phyloP scores from a whole-genome alignment of 1,140 invertebrate genomes.

The Sarcophaga peregrina region DNA sequence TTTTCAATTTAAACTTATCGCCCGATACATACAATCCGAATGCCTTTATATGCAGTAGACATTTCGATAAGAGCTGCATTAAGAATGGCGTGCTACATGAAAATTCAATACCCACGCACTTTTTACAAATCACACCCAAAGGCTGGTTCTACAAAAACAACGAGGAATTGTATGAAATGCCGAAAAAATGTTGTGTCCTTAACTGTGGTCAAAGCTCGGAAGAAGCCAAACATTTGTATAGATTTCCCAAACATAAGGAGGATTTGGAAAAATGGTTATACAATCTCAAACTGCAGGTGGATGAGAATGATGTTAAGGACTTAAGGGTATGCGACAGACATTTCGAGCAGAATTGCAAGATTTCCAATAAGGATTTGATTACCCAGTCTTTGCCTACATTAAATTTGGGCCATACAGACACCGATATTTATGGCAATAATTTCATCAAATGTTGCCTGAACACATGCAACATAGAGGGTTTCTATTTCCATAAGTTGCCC shows the following conservation, averaged over 20 bases:
- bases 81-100: conserved; percentile 11
- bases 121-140: not conserved
- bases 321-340: not conserved
- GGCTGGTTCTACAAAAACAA: conserved; percentile 27
- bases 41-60: not conserved
- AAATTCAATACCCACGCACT: conserved; percentile 32
- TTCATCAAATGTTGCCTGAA: conserved; percentile 18
- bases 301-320: not conserved
- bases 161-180: not conserved
- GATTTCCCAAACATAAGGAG: conserved; percentile 30
- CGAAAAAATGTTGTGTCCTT: not conserved
- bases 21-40: not conserved
- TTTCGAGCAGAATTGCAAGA: not conserved
- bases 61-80: conserved; percentile 22
- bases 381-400: not conserved
- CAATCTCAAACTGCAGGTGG: conserved; percentile 6
- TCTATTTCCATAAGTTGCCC: not conserved
- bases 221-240: not conserved
- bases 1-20: conserved; percentile 11
- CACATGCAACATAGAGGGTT: not conserved
- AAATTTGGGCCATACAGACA: not conserved
- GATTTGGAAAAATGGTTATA: conserved; percentile 21
- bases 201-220: not conserved
- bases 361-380: not conserved
- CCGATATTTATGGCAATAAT: conserved; percentile 27